Percentiles rank a stretch among this genome's conserved stretches.
Conservation (phyloP, 2,113 vertebrate genomes). For the Ageneiosus marmoratus region DNA sequence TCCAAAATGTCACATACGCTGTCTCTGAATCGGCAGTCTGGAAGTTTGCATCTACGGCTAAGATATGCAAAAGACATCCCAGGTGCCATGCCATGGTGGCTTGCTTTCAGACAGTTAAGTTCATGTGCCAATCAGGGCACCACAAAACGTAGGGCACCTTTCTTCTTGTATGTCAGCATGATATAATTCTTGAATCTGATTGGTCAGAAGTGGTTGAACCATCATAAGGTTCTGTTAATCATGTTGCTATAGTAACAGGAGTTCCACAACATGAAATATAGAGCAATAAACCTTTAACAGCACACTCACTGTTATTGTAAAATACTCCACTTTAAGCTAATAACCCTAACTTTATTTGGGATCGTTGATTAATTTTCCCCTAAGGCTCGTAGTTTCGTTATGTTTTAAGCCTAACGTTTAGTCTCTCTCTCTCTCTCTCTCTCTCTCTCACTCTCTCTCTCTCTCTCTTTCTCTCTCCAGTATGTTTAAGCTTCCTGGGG, state of each 20-base stretch:
- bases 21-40: neutral
- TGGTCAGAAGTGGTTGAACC: neutral
- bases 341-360: neutral
- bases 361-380: neutral
- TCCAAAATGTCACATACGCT: neutral
- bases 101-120: neutral
- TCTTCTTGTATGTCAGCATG: neutral
- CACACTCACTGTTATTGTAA: neutral
- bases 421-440: too few species aligned
- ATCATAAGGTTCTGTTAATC: too few species aligned
- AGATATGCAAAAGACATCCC: neutral
- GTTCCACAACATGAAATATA: neutral
- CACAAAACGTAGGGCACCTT: neutral
- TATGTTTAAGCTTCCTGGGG: conserved; percentile 88
- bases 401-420: neutral
- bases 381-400: neutral
- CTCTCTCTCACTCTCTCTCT: neutral
- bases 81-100: neutral
- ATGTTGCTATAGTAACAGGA: neutral
- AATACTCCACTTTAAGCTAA: neutral
- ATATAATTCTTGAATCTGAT: neutral
- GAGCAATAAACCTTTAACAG: neutral
- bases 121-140: neutral
- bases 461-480: conserved; percentile 69
- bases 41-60: neutral